Evolutionary conservation across 2,888 invertebrate genomes (phyloP).

Genomic region (Drosophila silvestris): DNA sequence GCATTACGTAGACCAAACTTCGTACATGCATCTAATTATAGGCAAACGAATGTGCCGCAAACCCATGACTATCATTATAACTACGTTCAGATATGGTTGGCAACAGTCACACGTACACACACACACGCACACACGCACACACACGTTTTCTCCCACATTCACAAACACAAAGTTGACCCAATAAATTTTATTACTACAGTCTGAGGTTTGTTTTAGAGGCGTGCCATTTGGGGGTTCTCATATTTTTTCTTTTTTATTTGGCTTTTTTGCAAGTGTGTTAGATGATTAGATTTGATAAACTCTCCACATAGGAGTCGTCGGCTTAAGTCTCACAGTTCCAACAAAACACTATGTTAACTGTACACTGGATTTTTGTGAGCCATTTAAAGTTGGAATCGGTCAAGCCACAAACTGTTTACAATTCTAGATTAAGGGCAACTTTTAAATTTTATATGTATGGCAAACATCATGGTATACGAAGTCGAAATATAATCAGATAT

Average conservation of each 20-base stretch:
- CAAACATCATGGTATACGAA: background rate
- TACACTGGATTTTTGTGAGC: background rate
- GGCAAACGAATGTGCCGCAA: constrained; percentile 33
- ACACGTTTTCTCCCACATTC: background rate
- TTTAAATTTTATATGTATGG: background rate
- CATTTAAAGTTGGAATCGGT: constrained; percentile 23
- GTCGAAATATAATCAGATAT: background rate
- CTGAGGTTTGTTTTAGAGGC: constrained; percentile 58
- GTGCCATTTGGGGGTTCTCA: constrained; percentile 2
- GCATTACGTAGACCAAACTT: constrained; percentile 22
- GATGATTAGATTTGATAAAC: constrained; percentile 68
- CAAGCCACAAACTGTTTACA: constrained; percentile 36
- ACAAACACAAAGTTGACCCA: constrained; percentile 61
- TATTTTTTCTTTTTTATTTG: constrained; percentile 10
- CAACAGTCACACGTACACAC: constrained; percentile 21
- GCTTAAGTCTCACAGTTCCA: background rate
- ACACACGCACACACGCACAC: constrained; percentile 15
- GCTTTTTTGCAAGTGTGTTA: constrained; percentile 46
- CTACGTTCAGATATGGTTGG: constrained; percentile 42
- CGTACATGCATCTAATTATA: constrained; percentile 70
- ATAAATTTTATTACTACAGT: constrained; percentile 72
- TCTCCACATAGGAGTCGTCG: constrained; percentile 16
- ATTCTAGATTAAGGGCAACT: background rate
- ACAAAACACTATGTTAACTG: background rate
- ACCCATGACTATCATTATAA: constrained; percentile 47